Evolutionary conservation across 1,140 invertebrate genomes (phyloP), one percentile per base, ranked within the genome.

Genomic region (Ooceraea biroi): DNA sequence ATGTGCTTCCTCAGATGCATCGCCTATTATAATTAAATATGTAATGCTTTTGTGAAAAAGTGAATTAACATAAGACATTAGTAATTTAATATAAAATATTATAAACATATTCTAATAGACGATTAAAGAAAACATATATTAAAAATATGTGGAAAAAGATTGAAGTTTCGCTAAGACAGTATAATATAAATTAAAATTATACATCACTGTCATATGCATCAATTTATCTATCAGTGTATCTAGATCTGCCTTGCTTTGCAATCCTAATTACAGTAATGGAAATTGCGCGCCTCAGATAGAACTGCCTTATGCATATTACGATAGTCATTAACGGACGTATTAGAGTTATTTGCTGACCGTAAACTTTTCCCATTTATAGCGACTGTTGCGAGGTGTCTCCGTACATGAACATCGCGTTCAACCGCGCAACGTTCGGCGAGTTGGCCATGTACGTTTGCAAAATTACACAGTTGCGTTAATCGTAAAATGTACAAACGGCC

Each of bases 361-460:
- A 61, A 74, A 74, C 25, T 48, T 74, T 74, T 63, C 25, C 25
- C n/a, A 61, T 25, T 61, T 25, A 61, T 74, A 30, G 27, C 27
- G 12, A 48, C 27, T n/a, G 58, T 74, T 30, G 10, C 12, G 3
- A 22, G 19, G 19, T 57, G 19, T n/a, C n/a, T 61, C 25, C 22
- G 71, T 14, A 60, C n/a, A 60, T 12, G 25, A 60, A 74, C 30
- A 74, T 74, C 2, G 7, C 36, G 41, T 19, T 41, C 41, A 46
- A 8, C 10, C 5, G 17, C 11, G 14, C 25, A 44, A 73, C 52
- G 12, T 57, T 60, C 14, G 3, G 27, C 12, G 14, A 74, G n/a
- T 48, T 19, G 27, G 12, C 58, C n/a, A 61, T 19, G 10, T 25
- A 36, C 17, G 58, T 63, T 48, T 3, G 19, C 12, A 50, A 74